Evolutionary conservation across 2,113 vertebrate genomes (phyloP).

Genomic region (Spheniscus mendiculus): DNA sequence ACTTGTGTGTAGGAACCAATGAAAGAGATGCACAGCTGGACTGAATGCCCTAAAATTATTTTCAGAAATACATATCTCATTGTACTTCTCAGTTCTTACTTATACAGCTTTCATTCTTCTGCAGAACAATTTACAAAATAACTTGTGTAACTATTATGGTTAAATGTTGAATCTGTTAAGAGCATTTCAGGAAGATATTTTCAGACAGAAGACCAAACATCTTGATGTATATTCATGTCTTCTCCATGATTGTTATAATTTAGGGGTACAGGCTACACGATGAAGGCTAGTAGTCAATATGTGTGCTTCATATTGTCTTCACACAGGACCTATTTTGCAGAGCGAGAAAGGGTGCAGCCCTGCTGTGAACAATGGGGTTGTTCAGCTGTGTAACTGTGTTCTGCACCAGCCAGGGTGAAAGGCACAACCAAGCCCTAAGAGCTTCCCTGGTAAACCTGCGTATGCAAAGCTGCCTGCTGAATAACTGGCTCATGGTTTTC

Average conservation of each 20-base stretch:
- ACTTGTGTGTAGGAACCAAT: constrained; percentile 14
- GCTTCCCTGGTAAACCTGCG: background rate
- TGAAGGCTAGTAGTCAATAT: background rate
- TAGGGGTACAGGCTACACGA: background rate
- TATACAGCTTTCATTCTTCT: constrained; percentile 11
- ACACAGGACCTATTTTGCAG: background rate
- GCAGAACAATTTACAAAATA: constrained; percentile 49
- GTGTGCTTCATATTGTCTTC: background rate
- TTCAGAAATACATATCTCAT: constrained; percentile 38
- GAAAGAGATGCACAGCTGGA: constrained; percentile 37
- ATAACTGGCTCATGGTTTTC: background rate
- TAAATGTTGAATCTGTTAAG: background rate
- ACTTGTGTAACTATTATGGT: background rate
- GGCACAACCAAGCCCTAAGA: background rate
- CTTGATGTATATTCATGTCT: constrained; percentile 16
- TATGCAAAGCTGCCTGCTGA: background rate
- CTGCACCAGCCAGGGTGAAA: background rate
- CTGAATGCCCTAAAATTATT: constrained; percentile 35
- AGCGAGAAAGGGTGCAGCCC: background rate
- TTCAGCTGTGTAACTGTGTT: background rate
- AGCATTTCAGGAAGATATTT: constrained; percentile 11
- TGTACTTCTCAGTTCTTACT: constrained; percentile 42
- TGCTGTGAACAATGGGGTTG: background rate
- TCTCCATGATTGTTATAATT: background rate
- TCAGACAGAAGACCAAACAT: background rate